Evolutionary conservation across 2,113 vertebrate species (phyloP), one percentile per base, ranked within the genome.

Genomic region (Spilogale gracilis): DNA sequence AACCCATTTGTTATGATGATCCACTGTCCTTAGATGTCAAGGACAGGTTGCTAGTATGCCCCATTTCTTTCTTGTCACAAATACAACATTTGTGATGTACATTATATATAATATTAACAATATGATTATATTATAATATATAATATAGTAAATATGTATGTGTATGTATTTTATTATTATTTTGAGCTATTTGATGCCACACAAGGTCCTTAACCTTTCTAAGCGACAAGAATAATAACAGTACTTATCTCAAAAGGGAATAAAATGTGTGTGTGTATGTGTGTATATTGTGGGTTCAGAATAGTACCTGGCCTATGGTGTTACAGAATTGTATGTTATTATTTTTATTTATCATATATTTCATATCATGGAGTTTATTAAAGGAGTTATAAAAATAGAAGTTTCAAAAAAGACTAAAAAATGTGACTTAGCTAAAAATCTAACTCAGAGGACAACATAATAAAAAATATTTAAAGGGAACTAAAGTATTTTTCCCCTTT

Each of bases 321-420:
- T 6, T 81, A 58, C 5, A 23, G 12, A 76, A 87, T 9, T 10
- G 3, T 61, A 76, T 52, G 16, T 67, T 81, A n/a, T n/a, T 85
- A 76, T n/a, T 92, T 94, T 76, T 65, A 60, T 90, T 88, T 32
- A 92, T 92, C 23, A 52, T 21, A 21, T n/a, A 43, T 48, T 61
- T 50, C 5, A 18, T 50, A 63, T 83, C 21, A 27, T 2, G 23
- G 16, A 50, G 10, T 23, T 96, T 91, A 82, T 60, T 94, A 71
- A 87, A 91, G 43, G 8, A 25, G 6, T 27, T 91, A 88, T 79
- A 21, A 50, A 43, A 56, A 78, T 32, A 61, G 0, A 58, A 11
- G 4, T 65, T 8, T 86, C 32, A 20, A 50, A 58, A 89, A 84
- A 61, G 7, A 52, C 32, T 50, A 43, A 80, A 67, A 78, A 54